These are phyloP conservation scores for Istiophorus platypterus DNA, from an alignment of 2,113 vertebrate species.

Conservation along the genomic window DNA sequence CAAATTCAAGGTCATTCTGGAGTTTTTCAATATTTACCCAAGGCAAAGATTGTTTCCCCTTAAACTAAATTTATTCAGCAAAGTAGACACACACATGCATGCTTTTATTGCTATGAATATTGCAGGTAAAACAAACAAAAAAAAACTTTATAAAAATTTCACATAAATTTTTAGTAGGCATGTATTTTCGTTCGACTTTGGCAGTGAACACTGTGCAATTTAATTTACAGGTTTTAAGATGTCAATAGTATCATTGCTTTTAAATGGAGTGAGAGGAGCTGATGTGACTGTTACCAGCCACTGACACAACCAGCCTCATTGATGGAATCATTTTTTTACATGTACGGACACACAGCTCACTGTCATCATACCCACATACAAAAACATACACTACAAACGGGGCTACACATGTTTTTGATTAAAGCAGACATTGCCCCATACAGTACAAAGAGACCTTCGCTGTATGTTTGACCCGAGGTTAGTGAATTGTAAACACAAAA, in stretches of 20 bases:
- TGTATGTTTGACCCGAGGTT: background rate
- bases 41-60: too few species aligned
- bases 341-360: background rate
- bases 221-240: background rate
- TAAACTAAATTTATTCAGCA: too few species aligned
- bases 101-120: too few species aligned
- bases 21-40: too few species aligned
- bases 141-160: too few species aligned
- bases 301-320: background rate
- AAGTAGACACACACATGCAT: too few species aligned
- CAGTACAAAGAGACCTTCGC: background rate
- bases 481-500: background rate
- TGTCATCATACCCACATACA: slow-evolving; percentile 1
- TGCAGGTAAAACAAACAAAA: too few species aligned
- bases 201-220: background rate
- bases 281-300: slow-evolving; percentile 16
- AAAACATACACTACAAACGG: slow-evolving; percentile 13
- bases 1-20: too few species aligned
- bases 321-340: background rate
- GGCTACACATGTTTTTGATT: slow-evolving; percentile 4
- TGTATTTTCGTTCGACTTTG: background rate
- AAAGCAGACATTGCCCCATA: background rate
- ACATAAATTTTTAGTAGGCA: background rate
- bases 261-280: background rate
- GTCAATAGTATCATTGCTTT: background rate